phyloP scores from a whole-genome alignment of 92 coral and sea anemone species.

The Meandrina meandrites region DNA sequence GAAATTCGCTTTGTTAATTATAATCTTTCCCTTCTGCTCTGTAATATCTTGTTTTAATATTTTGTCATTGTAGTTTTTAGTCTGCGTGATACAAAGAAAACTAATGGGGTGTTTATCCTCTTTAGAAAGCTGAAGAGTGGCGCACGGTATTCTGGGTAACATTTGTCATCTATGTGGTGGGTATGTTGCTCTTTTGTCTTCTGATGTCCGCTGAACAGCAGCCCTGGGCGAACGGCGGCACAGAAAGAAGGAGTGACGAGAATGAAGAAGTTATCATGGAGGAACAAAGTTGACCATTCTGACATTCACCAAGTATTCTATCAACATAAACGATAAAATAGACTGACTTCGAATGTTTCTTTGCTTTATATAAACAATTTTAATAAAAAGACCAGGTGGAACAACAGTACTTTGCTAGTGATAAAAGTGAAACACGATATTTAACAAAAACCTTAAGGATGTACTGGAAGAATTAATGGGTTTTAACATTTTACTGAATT shows the following conservation, averaged over 20 bases:
- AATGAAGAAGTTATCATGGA: constrained; percentile 35
- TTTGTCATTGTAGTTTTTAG: too few relatives aligned
- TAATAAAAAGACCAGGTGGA: not conserved
- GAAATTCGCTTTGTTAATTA: not conserved
- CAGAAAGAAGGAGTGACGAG: constrained; percentile 25
- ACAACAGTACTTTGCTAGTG: too few relatives aligned
- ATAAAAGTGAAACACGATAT: too few relatives aligned
- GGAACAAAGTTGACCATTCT: constrained; percentile 25
- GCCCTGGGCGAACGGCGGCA: constrained; percentile 76
- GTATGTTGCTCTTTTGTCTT: constrained; percentile 69
- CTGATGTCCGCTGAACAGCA: constrained; percentile 85
- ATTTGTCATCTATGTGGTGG: constrained; percentile 62
- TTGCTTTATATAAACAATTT: not conserved
- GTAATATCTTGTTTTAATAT: not conserved
- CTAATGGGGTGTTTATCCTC: not conserved
- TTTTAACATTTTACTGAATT: too few relatives aligned
- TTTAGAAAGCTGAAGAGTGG: constrained; percentile 88
- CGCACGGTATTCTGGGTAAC: constrained; percentile 88
- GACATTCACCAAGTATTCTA: too few relatives aligned
- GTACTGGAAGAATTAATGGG: too few relatives aligned
- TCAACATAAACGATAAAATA: not conserved
- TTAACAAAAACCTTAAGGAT: too few relatives aligned
- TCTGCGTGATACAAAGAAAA: too few relatives aligned
- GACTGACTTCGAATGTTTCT: not conserved
- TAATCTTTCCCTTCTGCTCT: not conserved